Percentiles rank a stretch among this genome's conserved stretches.
phyloP scores from a whole-genome alignment of 2,797 vertebrate species.

The Taenioides sp. region DNA sequence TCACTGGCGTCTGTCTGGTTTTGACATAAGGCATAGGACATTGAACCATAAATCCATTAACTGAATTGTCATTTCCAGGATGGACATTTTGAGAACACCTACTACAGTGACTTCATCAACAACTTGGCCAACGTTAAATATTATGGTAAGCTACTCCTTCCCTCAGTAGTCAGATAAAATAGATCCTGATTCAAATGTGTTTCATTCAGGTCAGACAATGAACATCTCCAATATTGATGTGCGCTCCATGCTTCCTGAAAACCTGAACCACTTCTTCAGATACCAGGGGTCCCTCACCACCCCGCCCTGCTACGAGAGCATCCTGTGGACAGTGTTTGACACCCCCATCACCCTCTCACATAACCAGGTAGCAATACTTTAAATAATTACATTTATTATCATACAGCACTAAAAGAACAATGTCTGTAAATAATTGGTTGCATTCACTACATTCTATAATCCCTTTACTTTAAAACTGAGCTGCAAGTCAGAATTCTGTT shows the following conservation, averaged over 20 bases:
- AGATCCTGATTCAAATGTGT: neutral
- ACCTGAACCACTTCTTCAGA: slow-evolving; percentile 83
- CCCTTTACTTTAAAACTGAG: too few relatives aligned
- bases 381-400: neutral
- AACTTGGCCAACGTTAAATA: slow-evolving; percentile 81
- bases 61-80: slow-evolving; percentile 70
- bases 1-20: too few relatives aligned
- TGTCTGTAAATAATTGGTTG: neutral
- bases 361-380: slow-evolving; percentile 80
- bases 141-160: slow-evolving; percentile 77
- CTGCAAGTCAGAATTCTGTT: neutral
- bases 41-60: too few relatives aligned
- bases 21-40: too few relatives aligned
- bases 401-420: neutral
- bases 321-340: slow-evolving; percentile 88
- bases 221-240: slow-evolving; percentile 75
- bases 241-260: slow-evolving; percentile 84
- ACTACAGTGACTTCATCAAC: slow-evolving; percentile 87
- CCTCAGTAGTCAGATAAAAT: neutral
- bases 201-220: slow-evolving; percentile 79
- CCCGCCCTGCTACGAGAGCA: slow-evolving; percentile 89
- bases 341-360: slow-evolving; percentile 81
- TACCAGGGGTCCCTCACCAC: slow-evolving; percentile 92
- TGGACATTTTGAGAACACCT: slow-evolving; percentile 87
- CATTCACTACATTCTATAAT: too few relatives aligned